These are phyloP conservation scores for Phalacrocorax carbo DNA, from an alignment of 2,113 vertebrate species.

Conservation along the genomic window DNA sequence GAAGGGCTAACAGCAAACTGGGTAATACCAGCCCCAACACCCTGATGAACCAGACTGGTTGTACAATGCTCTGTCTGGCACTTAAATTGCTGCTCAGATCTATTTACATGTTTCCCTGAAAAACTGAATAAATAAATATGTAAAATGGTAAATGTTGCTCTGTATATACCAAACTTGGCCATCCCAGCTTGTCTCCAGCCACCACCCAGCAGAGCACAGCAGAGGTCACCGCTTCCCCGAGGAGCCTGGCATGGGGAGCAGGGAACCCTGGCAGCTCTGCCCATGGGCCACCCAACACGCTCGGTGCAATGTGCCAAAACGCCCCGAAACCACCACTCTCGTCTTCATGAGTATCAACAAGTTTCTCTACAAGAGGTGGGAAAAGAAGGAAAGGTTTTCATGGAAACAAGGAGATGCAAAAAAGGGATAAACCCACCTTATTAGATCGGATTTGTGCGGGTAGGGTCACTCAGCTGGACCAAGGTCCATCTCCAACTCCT, in stretches of 20 bases:
- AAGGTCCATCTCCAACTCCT: neutral
- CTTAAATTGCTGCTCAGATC: neutral
- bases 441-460: neutral
- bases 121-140: neutral
- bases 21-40: neutral
- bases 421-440: neutral
- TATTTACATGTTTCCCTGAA: neutral
- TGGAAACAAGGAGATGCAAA: neutral
- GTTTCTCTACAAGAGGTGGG: neutral
- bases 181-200: neutral
- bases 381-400: neutral
- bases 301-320: neutral
- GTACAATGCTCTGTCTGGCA: neutral
- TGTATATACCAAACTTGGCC: neutral
- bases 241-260: neutral
- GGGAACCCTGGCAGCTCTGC: neutral
- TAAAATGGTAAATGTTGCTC: neutral
- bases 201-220: neutral
- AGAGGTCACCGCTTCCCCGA: rapidly evolving
- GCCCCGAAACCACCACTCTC: neutral
- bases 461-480: neutral
- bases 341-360: neutral
- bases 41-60: neutral
- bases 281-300: neutral
- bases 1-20: neutral